Evolutionary conservation across 2,797 vertebrate genomes (phyloP).

Genomic region (Aselliscus stoliczkanus): DNA sequence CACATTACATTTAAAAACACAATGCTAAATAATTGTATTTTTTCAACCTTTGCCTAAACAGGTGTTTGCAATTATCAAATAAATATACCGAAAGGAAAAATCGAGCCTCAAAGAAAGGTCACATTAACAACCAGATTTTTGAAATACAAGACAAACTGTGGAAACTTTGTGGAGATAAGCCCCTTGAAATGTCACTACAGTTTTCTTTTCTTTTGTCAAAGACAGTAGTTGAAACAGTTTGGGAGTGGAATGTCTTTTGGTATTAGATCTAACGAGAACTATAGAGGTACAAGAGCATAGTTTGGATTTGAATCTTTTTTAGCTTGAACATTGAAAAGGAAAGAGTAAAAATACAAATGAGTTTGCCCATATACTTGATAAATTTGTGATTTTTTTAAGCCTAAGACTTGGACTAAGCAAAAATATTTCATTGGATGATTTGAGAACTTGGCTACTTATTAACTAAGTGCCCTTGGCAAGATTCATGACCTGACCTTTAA

Average conservation of each 20-base stretch:
- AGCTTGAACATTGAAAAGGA: not conserved
- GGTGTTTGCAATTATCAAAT: constrained; percentile 45
- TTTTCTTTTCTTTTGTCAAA: constrained; percentile 22
- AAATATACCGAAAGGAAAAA: not conserved
- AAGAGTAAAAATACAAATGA: not conserved
- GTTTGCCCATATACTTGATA: not conserved
- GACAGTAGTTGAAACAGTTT: not conserved
- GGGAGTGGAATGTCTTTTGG: not conserved
- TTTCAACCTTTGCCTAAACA: constrained; percentile 20
- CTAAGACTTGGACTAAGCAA: not conserved
- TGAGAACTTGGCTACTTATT: not conserved
- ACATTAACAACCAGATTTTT: constrained; percentile 6
- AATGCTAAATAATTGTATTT: constrained; percentile 3
- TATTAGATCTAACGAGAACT: not conserved
- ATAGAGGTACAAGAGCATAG: not conserved
- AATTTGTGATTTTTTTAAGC: constrained; percentile 8
- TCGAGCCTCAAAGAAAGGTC: not conserved
- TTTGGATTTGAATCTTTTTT: not conserved
- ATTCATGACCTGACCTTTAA: not conserved
- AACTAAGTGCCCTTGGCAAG: not conserved
- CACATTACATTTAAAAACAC: not conserved
- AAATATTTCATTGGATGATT: not conserved
- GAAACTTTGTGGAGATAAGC: not conserved
- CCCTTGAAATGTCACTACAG: not conserved
- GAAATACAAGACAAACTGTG: not conserved